Conservation (phyloP, 2,113 vertebrate species). For the Ictalurus punctatus region DNA sequence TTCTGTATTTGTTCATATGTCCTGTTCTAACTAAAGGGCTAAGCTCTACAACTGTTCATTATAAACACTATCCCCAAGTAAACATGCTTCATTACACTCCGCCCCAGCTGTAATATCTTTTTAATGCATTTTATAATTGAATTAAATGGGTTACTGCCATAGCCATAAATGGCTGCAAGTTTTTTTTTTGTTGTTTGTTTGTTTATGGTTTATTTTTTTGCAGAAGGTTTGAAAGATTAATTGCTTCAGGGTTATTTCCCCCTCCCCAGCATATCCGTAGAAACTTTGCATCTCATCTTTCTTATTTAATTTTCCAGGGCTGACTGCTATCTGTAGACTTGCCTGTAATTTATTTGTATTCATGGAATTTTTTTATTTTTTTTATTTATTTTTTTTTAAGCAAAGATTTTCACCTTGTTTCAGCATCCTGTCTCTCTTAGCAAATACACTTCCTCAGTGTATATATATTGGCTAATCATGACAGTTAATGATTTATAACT, state of each 20-base stretch:
- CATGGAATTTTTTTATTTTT: constrained; percentile 9
- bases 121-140: constrained; percentile 84
- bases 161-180: constrained; percentile 71
- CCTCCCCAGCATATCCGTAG: constrained; percentile 50
- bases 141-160: constrained; percentile 78
- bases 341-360: constrained; percentile 55
- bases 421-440: neutral
- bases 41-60: constrained; percentile 76
- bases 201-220: constrained; percentile 4
- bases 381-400: neutral
- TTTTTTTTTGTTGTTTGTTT: constrained; percentile 46
- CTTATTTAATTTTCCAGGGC: constrained; percentile 52
- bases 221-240: constrained; percentile 60
- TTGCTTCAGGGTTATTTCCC: constrained; percentile 53
- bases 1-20: constrained; percentile 50
- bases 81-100: constrained; percentile 81
- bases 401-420: constrained; percentile 17
- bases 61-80: constrained; percentile 80
- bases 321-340: constrained; percentile 44
- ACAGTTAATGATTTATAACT: constrained; percentile 19
- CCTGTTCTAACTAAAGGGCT: constrained; percentile 63
- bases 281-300: constrained; percentile 55
- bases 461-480: neutral
- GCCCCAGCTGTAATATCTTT: constrained; percentile 79
- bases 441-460: constrained; percentile 6